These are phyloP conservation scores for Macquaria ambigua DNA, from an alignment of 2,113 vertebrate species.

Conservation along the genomic window DNA sequence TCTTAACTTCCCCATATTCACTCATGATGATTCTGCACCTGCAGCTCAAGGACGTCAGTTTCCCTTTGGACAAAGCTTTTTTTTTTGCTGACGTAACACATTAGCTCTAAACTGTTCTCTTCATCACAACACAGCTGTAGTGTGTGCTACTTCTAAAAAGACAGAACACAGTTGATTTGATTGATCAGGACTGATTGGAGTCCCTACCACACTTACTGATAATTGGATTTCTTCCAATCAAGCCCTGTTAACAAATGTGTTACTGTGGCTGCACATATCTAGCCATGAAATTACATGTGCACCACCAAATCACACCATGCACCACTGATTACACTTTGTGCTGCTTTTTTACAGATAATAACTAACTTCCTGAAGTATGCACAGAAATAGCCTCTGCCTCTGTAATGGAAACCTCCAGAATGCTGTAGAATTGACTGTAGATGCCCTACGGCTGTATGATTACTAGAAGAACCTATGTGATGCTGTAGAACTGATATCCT, in stretches of 20 bases:
- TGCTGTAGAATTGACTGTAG: not conserved
- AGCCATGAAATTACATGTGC: slow-evolving; percentile 36
- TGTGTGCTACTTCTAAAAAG: slow-evolving; percentile 1
- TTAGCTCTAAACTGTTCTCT: not conserved
- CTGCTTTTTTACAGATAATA: slow-evolving; percentile 18
- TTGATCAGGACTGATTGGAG: slow-evolving; percentile 7
- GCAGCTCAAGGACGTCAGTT: not conserved
- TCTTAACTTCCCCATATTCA: not conserved
- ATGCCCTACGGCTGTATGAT: not conserved
- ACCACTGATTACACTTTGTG: slow-evolving; percentile 18
- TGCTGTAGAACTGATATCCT: not conserved
- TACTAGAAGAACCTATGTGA: not conserved
- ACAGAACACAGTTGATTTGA: slow-evolving; percentile 9
- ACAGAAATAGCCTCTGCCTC: not conserved
- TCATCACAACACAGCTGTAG: not conserved
- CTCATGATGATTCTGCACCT: not conserved
- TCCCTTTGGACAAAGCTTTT: not conserved
- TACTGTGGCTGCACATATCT: slow-evolving; percentile 23
- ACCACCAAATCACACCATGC: slow-evolving; percentile 14
- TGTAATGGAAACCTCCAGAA: not conserved
- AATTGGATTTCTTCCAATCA: slow-evolving; percentile 29
- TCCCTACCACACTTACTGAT: slow-evolving; percentile 1
- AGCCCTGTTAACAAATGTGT: slow-evolving; percentile 1
- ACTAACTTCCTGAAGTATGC: not conserved
- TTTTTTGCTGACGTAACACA: not conserved